Evolutionary conservation across 2,888 invertebrate genomes (phyloP).

Genomic region (Polydrusus pterygomalis): DNA sequence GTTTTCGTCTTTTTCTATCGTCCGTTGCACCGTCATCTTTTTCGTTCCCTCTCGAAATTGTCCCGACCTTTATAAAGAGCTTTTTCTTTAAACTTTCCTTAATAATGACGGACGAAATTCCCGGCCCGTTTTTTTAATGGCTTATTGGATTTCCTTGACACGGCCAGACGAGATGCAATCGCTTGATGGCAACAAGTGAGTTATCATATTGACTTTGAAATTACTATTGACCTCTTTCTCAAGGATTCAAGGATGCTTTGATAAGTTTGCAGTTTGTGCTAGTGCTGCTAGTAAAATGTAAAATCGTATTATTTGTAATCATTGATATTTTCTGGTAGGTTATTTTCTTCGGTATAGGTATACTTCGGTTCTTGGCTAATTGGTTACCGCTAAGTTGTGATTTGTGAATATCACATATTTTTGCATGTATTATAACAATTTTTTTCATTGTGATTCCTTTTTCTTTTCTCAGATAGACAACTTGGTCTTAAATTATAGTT

Average conservation of each 20-base stretch:
- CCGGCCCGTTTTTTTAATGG: slow-evolving; percentile 53
- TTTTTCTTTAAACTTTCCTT: slow-evolving; percentile 59
- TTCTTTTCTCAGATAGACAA: too few relatives aligned
- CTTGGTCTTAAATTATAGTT: too few relatives aligned
- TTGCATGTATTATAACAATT: too few relatives aligned
- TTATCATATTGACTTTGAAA: slow-evolving; percentile 55
- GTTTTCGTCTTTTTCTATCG: slow-evolving; percentile 54
- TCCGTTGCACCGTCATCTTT: neutral
- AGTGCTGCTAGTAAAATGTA: slow-evolving; percentile 6
- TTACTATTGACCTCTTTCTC: slow-evolving; percentile 43
- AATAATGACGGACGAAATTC: slow-evolving; percentile 59
- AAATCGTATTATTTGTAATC: neutral
- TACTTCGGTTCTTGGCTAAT: too few relatives aligned
- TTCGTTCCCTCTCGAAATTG: slow-evolving; percentile 14
- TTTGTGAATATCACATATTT: too few relatives aligned
- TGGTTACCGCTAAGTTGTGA: too few relatives aligned
- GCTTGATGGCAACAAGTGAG: slow-evolving; percentile 54
- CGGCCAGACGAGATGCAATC: slow-evolving; percentile 52
- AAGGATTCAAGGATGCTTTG: slow-evolving; percentile 33
- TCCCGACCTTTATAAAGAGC: slow-evolving; percentile 40
- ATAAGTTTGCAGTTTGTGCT: slow-evolving; percentile 32
- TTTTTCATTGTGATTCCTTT: too few relatives aligned
- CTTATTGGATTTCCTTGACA: slow-evolving; percentile 60
- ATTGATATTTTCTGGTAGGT: too few relatives aligned
- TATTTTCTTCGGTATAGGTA: too few relatives aligned